These are phyloP conservation scores for Lordiphosa andalusiaca DNA, from an alignment of 2,888 invertebrate genomes.

Conservation along the genomic window DNA sequence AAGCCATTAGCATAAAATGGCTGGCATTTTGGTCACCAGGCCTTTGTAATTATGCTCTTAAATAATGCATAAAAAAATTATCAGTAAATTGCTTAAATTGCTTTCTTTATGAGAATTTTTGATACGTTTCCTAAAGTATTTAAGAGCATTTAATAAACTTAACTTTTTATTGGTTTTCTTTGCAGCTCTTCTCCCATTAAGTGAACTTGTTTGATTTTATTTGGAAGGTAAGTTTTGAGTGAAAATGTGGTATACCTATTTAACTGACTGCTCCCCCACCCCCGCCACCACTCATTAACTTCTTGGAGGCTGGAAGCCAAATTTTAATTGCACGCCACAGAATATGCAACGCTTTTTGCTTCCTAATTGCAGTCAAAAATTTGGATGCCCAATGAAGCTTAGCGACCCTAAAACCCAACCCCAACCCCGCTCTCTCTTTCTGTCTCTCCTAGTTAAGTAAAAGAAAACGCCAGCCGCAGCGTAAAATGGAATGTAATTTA, in stretches of 20 bases:
- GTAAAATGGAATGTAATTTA: constrained; percentile 51
- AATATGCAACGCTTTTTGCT: constrained; percentile 54
- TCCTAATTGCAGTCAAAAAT: constrained; percentile 61
- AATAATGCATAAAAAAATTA: constrained; percentile 50
- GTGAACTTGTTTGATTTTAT: no score
- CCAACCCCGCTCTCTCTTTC: neutral
- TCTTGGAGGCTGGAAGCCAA: constrained; percentile 20
- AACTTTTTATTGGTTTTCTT: neutral
- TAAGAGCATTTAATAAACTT: neutral
- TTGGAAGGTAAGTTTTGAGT: no score
- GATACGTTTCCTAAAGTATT: neutral
- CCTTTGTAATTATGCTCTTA: constrained; percentile 52
- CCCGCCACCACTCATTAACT: constrained; percentile 33
- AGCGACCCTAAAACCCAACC: neutral
- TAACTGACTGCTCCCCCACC: neutral
- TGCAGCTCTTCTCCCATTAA: neutral
- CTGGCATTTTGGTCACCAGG: constrained; percentile 28
- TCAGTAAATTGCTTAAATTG: constrained; percentile 29
- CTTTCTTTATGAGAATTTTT: constrained; percentile 4
- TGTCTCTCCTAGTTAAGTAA: neutral
- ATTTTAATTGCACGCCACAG: constrained; percentile 60
- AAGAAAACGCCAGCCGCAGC: constrained; percentile 29
- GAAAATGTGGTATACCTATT: neutral
- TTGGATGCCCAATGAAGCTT: constrained; percentile 51
- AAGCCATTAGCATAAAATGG: constrained; percentile 55